Base-by-base conservation (phyloP, 92 coral and sea anemone species). In the Bergia puertoricense region DNA sequence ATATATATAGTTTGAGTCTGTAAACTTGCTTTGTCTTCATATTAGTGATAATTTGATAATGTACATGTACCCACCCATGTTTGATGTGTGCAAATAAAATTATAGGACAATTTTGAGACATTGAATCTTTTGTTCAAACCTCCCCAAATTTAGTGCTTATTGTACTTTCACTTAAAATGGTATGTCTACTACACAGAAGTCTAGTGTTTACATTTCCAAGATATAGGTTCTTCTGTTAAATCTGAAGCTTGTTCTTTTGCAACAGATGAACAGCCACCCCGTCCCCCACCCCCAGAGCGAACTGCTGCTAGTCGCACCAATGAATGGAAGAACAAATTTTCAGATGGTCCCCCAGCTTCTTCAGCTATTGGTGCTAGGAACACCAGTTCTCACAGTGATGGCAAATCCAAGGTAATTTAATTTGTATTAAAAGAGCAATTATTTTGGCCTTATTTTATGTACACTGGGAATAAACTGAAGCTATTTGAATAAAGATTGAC, bases 241-340 rank as follows among this genome's bases (percentile, higher is more conserved):
- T 2, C 14, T 59, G 30, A 40, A 66, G 5, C 18, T 41, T 18
- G 10, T 67, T 85, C 9, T 38, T 66, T 78, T 68, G 48, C 46
- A 51, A 48, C 79, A 89, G 79, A 66, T 88, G 91, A 14, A 84
- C 78, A 59, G 69, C 89, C 57, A 76, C 42, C 81, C 86, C 92
- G 89, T 82, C 95, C 95, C 75, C 98, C 94, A 69, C 96, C 91
- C 86, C 98, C 94, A 87, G 97, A 88, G 76, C 91, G 91, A 4
- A 93, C 96, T 42, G 88, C 98, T 41, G 98, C 93, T 42, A 94
- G 98, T 74, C 95, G 92, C n/a, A 79, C 91, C 73, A 93, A 89
- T 71, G 96, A 93, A 16, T 93, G 95, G 96, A 94, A 91, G 79
- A 92, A 71, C 59, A 80, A 85, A 68, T 89, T 90, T 72, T 80